Base-by-base conservation (phyloP, 2,888 invertebrate genomes). In the Serripes groenlandicus region DNA sequence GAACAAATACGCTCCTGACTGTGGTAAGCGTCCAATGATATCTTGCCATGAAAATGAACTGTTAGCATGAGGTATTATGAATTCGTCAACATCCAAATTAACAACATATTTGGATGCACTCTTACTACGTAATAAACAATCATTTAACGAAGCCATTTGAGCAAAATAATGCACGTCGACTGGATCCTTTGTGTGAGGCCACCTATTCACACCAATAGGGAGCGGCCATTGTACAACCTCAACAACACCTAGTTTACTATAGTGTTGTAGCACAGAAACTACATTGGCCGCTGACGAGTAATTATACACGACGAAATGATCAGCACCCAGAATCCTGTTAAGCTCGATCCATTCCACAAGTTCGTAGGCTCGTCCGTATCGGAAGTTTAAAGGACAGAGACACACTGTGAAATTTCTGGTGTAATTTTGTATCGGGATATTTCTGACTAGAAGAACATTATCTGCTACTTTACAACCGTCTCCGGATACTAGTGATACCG, bases 271-370 rank as follows among this genome's bases (percentile, higher is more conserved):
- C 21, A 93, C 91, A 32, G 80, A 73, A 3, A 81, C 81, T 4
- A 91, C 88, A 75, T 92, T 92, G n/a, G 49, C 26, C 0, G 90
- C 85, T 11, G 90, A 86, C 26, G 91, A 90, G 77, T 90, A 85
- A 72, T 91, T 89, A 83, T 94, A 94, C 77, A 94, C 91, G 26
- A 89, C 83, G 70, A 94, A 88, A 69, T 88, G 88, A 5, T 90
- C 82, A 0, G 93, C 94, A 3, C 94, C 94, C 21, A 94, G 87
- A 18, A 94, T 68, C 42, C 85, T 83, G 74, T 92, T 93, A 32
- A 93, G 72, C 83, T 94, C 93, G 4, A 94, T 88, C 91, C 93
- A 93, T 80, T 94, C 92, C 7, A 94, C 90, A 34, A 94, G 81
- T 68, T 90, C 91, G 42, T 91, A 90, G 5, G 91, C 90, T 11